Conservation (phyloP, 1,140 invertebrate species). For the Drosophila erecta region DNA sequence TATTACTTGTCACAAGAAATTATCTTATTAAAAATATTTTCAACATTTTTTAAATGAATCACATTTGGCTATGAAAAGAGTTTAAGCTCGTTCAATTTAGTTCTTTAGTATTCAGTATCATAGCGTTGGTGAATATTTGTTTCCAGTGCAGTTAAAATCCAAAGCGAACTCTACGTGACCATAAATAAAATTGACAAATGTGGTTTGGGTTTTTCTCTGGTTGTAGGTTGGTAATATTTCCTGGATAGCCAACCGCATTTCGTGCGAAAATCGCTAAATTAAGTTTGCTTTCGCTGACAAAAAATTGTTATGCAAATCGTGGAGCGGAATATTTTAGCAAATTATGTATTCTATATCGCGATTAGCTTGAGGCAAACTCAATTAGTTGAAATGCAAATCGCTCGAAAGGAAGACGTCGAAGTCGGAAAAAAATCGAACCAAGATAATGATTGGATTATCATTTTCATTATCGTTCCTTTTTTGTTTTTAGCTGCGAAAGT, state of each 20-base stretch:
- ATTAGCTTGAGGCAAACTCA: conserved; percentile 64
- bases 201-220: conserved; percentile 39
- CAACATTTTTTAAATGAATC: too few relatives aligned
- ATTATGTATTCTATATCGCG: conserved; percentile 50
- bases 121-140: background rate
- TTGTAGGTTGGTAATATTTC: conserved; percentile 21
- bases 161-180: conserved; percentile 74
- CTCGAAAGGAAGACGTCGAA: conserved; percentile 23
- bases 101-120: too few relatives aligned
- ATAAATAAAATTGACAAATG: conserved; percentile 82
- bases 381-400: conserved; percentile 75
- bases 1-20: too few relatives aligned
- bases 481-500: conserved; percentile 3
- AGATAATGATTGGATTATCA: conserved; percentile 73
- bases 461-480: conserved; percentile 49
- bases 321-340: conserved; percentile 34
- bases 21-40: too few relatives aligned
- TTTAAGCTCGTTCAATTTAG: too few relatives aligned
- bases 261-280: conserved; percentile 52
- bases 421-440: background rate
- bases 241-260: conserved; percentile 20
- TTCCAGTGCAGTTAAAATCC: conserved; percentile 42
- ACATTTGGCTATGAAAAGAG: too few relatives aligned
- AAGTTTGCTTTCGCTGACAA: conserved; percentile 47
- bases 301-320: conserved; percentile 68